phyloP scores from a whole-genome alignment of 2,113 vertebrate species.

The Nothocercus nigrocapillus region DNA sequence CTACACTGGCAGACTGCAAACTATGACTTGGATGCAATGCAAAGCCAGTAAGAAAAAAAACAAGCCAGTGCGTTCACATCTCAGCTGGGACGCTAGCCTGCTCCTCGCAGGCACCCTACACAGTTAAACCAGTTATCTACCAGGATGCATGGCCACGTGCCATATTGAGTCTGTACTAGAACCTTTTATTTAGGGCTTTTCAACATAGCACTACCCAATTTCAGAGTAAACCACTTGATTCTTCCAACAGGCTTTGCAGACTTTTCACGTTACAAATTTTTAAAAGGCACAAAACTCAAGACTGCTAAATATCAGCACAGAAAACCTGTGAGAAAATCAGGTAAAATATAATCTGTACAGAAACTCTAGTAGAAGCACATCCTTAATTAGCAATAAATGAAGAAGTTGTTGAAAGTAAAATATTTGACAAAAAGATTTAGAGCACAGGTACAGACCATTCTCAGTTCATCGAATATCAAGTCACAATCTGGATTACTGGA shows the following conservation, averaged over 20 bases:
- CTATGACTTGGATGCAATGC: accelerated
- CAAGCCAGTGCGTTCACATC: background rate
- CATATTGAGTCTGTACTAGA: accelerated
- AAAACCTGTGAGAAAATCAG: background rate
- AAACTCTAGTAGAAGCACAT: background rate
- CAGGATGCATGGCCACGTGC: background rate
- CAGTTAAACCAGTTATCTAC: background rate
- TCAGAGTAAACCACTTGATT: background rate
- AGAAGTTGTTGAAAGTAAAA: background rate
- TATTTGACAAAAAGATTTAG: slow-evolving; percentile 32
- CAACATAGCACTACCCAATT: background rate
- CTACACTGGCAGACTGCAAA: background rate
- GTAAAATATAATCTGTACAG: background rate
- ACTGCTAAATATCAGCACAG: background rate
- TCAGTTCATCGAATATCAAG: slow-evolving; percentile 8
- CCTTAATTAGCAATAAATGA: background rate
- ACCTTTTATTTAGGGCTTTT: background rate
- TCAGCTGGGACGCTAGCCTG: background rate
- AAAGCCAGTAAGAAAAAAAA: background rate
- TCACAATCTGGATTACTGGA: background rate
- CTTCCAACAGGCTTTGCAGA: accelerated
- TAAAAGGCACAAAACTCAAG: background rate
- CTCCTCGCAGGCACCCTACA: background rate
- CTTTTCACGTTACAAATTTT: background rate
- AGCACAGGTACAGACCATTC: background rate